A percentile compares a stretch with the other conserved stretches of the same genome.
Evolutionary conservation across 2,797 vertebrate species (phyloP).

Genomic region (Limnodromus scolopaceus): DNA sequence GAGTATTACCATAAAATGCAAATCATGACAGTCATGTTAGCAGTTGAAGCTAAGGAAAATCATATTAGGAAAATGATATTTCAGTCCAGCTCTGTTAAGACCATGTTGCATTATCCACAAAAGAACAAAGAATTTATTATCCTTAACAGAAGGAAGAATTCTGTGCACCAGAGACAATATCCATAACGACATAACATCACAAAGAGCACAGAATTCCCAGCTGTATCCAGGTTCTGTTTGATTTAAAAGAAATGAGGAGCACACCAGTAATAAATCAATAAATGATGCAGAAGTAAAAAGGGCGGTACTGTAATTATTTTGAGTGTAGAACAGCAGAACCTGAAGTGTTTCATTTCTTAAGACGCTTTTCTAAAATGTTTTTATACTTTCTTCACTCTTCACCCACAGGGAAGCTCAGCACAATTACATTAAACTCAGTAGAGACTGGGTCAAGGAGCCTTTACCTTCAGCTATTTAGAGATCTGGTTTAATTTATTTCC

Average conservation of each 20-base stretch:
- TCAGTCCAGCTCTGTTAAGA: background rate
- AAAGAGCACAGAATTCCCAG: background rate
- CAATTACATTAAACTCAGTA: background rate
- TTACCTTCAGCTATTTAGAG: background rate
- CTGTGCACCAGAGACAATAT: background rate
- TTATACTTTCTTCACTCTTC: background rate
- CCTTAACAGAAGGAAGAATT: background rate
- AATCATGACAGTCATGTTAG: background rate
- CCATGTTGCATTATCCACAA: background rate
- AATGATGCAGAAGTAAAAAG: background rate
- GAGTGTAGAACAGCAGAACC: background rate
- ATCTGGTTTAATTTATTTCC: background rate
- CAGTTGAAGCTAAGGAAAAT: background rate
- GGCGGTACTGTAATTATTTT: background rate
- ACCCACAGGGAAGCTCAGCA: background rate
- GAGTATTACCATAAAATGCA: background rate
- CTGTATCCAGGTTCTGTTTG: background rate
- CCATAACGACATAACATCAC: fast-evolving
- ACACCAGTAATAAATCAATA: background rate
- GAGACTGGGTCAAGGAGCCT: background rate
- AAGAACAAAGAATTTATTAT: background rate
- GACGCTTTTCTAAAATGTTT: background rate
- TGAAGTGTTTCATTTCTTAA: background rate
- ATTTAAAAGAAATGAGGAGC: background rate
- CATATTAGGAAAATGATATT: background rate